A percentile compares a stretch with the other conserved stretches of the same genome.
These are phyloP conservation scores for Oryzias woworae DNA, from an alignment of 2,113 vertebrate species.

Conservation along the genomic window DNA sequence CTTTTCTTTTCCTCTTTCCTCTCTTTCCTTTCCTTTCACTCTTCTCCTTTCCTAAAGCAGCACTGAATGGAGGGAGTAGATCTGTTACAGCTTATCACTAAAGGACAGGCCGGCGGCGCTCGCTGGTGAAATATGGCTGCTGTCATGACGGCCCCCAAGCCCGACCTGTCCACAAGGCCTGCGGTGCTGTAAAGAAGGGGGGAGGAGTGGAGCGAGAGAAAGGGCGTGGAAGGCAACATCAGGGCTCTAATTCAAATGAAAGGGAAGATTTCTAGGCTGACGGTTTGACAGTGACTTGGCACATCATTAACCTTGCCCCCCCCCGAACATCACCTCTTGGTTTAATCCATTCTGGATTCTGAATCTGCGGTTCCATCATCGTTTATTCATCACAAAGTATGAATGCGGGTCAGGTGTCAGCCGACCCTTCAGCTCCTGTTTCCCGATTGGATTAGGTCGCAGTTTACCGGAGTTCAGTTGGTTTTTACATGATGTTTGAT, in stretches of 20 bases:
- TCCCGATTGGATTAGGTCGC: too few species aligned
- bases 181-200: conserved; percentile 32
- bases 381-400: conserved; percentile 43
- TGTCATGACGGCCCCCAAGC: conserved; percentile 78
- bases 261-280: conserved; percentile 63
- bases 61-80: conserved; percentile 76
- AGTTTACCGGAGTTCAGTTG: too few species aligned
- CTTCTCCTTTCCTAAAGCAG: conserved; percentile 53
- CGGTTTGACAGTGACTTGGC: conserved; percentile 47
- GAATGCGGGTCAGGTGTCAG: background rate
- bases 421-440: background rate
- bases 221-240: conserved; percentile 44
- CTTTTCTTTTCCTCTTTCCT: conserved; percentile 58
- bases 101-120: conserved; percentile 80
- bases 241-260: conserved; percentile 66
- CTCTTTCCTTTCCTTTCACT: conserved; percentile 34
- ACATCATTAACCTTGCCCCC: conserved; percentile 69
- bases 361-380: conserved; percentile 17
- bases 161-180: conserved; percentile 44
- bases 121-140: conserved; percentile 87
- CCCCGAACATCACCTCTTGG: conserved; percentile 24
- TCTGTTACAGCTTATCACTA: conserved; percentile 96
- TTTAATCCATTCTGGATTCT: conserved; percentile 20
- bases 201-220: conserved; percentile 11
- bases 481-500: too few species aligned